phyloP scores from a whole-genome alignment of 2,888 invertebrate species.

The Andrena chrysosceles region DNA sequence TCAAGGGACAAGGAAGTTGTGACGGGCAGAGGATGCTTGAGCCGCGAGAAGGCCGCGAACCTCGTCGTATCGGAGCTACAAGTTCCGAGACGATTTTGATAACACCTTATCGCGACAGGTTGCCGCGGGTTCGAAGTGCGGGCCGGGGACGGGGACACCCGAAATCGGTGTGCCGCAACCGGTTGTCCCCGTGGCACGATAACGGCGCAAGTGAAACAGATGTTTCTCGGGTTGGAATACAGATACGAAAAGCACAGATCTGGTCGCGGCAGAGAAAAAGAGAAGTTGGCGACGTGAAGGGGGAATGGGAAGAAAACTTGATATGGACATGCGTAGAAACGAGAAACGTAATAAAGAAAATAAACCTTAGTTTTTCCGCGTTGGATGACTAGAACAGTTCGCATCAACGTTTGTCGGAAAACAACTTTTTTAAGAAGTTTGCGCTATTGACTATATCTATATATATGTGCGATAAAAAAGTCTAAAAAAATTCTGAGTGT shows the following conservation, averaged over 20 bases:
- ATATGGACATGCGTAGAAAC: too few relatives aligned
- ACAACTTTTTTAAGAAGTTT: too few relatives aligned
- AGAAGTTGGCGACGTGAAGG: too few relatives aligned
- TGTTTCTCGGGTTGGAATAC: constrained; percentile 53
- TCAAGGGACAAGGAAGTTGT: not conserved
- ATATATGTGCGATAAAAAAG: too few relatives aligned
- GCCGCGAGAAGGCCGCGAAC: not conserved
- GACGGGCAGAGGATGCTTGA: not conserved
- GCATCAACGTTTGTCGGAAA: too few relatives aligned
- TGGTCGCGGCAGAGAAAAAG: too few relatives aligned
- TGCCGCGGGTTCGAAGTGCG: constrained; percentile 11
- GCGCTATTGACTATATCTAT: too few relatives aligned
- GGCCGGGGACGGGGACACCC: constrained; percentile 45
- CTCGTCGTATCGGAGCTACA: not conserved
- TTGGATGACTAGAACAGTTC: too few relatives aligned
- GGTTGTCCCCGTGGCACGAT: constrained; percentile 72
- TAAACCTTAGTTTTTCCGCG: too few relatives aligned
- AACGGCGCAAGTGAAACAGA: constrained; percentile 62
- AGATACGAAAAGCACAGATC: constrained; percentile 59
- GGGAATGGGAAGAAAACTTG: too few relatives aligned
- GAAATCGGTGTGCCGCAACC: constrained; percentile 71
- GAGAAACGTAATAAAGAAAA: too few relatives aligned
- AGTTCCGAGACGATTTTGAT: constrained; percentile 25
- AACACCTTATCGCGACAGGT: constrained; percentile 24
- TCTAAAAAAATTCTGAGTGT: too few relatives aligned